Conservation (phyloP, 2,113 vertebrate species). For the Mandrillus leucophaeus region DNA sequence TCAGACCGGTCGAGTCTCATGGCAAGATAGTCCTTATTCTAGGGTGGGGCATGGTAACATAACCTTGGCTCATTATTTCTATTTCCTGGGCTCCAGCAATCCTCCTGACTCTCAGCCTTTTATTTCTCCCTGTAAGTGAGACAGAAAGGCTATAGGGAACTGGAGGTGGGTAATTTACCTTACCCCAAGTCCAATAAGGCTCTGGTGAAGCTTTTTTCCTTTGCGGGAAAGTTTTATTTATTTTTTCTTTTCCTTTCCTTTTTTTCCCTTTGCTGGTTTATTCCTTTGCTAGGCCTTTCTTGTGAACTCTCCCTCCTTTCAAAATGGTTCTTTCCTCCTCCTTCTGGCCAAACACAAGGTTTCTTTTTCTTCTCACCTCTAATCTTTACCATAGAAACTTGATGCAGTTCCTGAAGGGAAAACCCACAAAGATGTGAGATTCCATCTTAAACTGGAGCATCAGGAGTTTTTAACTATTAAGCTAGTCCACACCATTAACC, state of each 20-base stretch:
- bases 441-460: too few species aligned
- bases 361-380: neutral
- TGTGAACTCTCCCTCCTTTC: neutral
- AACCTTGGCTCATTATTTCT: neutral
- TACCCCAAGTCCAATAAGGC: neutral
- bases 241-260: neutral
- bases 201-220: neutral
- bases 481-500: neutral
- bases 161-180: neutral
- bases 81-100: too few species aligned
- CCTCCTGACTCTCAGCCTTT: neutral
- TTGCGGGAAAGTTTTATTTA: neutral
- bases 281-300: neutral
- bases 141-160: neutral
- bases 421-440: neutral
- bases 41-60: too few species aligned
- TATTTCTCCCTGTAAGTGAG: neutral
- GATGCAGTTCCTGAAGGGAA: neutral
- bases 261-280: neutral
- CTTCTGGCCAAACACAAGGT: neutral
- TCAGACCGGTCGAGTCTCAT: too few species aligned
- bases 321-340: neutral
- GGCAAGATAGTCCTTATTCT: too few species aligned
- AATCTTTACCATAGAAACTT: neutral
- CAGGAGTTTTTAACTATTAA: neutral